These are phyloP conservation scores for Melolontha melolontha DNA, from an alignment of 2,888 invertebrate genomes.

Conservation along the genomic window DNA sequence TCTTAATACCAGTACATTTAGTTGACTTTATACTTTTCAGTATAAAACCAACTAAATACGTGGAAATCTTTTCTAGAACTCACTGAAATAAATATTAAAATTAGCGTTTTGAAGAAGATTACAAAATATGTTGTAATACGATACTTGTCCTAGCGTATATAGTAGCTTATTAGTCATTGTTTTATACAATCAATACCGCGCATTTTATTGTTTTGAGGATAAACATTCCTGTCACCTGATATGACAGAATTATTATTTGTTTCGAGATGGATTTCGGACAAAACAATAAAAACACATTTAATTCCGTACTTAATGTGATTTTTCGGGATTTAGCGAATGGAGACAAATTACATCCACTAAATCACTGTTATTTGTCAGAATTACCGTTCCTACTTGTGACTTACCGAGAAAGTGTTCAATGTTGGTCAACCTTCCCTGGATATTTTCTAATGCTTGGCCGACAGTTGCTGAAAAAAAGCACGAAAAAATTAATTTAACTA, in stretches of 20 bases:
- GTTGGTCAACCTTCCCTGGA: conserved; percentile 7
- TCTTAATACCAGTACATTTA: too few species aligned
- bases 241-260: conserved; percentile 3
- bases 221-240: conserved; percentile 31
- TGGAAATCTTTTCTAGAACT: too few species aligned
- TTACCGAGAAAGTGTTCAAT: conserved; percentile 29
- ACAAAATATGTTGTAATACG: too few species aligned
- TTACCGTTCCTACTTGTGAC: background rate
- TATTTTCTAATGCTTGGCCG: background rate
- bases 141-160: too few species aligned
- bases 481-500: too few species aligned
- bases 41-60: too few species aligned
- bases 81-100: too few species aligned
- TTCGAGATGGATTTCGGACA: conserved; percentile 9
- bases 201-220: conserved; percentile 16
- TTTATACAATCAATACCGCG: too few species aligned
- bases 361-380: background rate
- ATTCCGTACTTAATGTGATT: conserved; percentile 18
- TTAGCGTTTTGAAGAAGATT: too few species aligned
- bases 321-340: conserved; percentile 13
- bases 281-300: conserved; percentile 28
- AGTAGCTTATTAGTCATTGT: too few species aligned
- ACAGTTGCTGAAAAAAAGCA: conserved; percentile 12
- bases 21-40: too few species aligned
- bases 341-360: background rate